phyloP scores from a whole-genome alignment of 2,797 vertebrate species.

The Echiichthys vipera region DNA sequence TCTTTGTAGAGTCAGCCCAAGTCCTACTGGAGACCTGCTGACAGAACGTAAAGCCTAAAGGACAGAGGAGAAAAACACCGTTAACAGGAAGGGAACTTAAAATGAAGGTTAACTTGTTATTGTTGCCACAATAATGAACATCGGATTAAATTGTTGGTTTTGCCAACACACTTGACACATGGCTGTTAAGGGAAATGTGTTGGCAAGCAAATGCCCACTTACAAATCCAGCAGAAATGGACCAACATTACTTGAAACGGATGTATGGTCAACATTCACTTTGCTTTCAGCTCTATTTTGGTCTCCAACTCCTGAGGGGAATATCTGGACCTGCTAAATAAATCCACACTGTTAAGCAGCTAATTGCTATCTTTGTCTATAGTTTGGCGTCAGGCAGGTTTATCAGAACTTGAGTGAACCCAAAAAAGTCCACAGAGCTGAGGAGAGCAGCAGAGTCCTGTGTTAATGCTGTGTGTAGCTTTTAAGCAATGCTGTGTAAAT shows the following conservation, averaged over 20 bases:
- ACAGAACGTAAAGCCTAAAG: conserved; percentile 86
- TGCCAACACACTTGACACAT: background rate
- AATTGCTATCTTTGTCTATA: background rate
- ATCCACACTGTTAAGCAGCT: background rate
- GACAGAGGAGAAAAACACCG: background rate
- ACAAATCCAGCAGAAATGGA: background rate
- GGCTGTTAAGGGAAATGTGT: background rate
- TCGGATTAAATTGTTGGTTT: background rate
- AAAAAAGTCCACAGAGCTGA: background rate
- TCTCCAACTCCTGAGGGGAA: background rate
- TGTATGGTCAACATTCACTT: background rate
- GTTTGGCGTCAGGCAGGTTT: background rate
- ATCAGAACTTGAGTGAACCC: background rate
- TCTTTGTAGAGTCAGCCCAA: conserved; percentile 73
- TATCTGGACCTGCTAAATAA: background rate
- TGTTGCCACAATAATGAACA: background rate
- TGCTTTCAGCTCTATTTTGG: background rate
- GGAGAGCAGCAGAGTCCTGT: background rate
- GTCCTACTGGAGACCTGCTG: conserved; percentile 83
- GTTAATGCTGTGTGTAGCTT: background rate
- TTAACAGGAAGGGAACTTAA: background rate
- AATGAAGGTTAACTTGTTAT: background rate
- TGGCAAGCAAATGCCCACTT: background rate
- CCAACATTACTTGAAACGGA: background rate
- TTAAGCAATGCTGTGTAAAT: background rate